Evolutionary conservation across 2,797 vertebrate species (phyloP).

Genomic region (Mormyrops boulengeri): DNA sequence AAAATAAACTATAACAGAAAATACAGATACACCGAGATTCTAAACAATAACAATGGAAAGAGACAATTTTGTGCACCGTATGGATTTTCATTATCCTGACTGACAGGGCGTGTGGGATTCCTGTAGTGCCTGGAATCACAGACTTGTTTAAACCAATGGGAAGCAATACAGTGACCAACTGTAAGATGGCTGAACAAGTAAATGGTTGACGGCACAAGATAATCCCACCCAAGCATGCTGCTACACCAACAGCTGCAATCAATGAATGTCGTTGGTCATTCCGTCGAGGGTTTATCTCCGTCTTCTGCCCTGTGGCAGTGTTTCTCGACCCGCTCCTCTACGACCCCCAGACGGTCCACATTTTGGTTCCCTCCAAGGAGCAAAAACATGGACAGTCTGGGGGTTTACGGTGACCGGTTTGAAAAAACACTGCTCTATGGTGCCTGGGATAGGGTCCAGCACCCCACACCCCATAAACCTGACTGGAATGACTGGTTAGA

Average conservation of each 20-base stretch:
- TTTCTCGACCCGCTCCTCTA: background rate
- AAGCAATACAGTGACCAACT: background rate
- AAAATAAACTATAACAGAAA: background rate
- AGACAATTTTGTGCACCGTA: background rate
- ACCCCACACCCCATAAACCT: background rate
- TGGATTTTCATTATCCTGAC: background rate
- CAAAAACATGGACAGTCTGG: background rate
- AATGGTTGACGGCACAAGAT: background rate
- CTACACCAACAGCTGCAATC: background rate
- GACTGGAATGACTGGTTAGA: background rate
- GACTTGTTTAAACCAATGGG: background rate
- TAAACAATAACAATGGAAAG: background rate
- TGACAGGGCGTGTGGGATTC: background rate
- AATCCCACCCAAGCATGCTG: background rate
- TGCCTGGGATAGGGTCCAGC: background rate
- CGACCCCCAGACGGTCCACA: background rate
- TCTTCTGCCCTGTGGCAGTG: background rate
- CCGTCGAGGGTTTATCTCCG: background rate
- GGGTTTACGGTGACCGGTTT: background rate
- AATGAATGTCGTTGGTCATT: background rate
- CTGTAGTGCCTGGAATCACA: background rate
- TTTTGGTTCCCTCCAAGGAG: background rate
- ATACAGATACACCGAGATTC: background rate
- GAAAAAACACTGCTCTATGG: background rate
- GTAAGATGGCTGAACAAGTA: background rate